These are phyloP conservation scores for Pelochelys cantorii DNA, from an alignment of 2,797 vertebrate species.

Conservation along the genomic window DNA sequence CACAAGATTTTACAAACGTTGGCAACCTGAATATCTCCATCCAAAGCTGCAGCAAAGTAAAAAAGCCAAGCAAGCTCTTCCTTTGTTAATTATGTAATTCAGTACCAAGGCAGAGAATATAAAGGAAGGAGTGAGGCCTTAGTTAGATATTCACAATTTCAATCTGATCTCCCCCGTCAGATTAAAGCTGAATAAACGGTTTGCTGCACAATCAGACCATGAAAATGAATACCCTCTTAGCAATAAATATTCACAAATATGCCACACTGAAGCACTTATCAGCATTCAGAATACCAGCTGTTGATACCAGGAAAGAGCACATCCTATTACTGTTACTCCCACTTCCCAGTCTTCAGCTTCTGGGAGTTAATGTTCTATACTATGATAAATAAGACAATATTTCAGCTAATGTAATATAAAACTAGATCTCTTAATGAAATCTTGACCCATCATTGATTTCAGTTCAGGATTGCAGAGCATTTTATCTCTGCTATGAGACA, in stretches of 20 bases:
- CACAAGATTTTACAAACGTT: background rate
- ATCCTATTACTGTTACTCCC: background rate
- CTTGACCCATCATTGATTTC: background rate
- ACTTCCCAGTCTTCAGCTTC: background rate
- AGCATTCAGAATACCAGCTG: background rate
- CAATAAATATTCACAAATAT: background rate
- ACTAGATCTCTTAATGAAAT: slow-evolving; percentile 18
- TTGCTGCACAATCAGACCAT: background rate
- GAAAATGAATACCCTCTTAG: background rate
- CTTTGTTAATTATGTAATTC: background rate
- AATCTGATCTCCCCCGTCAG: fast-evolving
- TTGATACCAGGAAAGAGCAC: background rate
- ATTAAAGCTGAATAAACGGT: background rate
- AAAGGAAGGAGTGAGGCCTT: background rate
- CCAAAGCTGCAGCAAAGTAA: background rate
- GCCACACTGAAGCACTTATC: background rate
- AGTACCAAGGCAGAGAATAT: background rate
- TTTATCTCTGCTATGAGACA: slow-evolving; percentile 19
- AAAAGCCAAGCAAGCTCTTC: fast-evolving
- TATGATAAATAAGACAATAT: background rate
- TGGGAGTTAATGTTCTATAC: background rate
- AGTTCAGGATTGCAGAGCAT: background rate
- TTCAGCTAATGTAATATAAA: slow-evolving; percentile 11
- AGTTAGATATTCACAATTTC: background rate
- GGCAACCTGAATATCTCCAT: background rate